A percentile compares a stretch with the other conserved stretches of the same genome.
phyloP scores from a whole-genome alignment of 2,113 vertebrate genomes.

The Canis aureus region DNA sequence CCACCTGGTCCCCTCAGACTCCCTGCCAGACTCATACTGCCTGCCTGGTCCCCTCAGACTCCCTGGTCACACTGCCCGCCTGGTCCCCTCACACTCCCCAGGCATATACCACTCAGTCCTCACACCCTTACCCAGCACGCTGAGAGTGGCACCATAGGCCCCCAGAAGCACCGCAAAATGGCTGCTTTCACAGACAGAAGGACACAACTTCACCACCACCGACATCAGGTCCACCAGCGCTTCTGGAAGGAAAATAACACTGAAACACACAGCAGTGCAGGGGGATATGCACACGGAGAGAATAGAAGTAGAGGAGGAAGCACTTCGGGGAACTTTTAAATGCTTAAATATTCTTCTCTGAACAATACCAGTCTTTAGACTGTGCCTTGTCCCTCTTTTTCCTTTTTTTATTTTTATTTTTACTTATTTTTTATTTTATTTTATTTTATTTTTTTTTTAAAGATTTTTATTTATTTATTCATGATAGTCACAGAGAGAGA shows the following conservation, averaged over 20 bases:
- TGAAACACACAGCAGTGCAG: fast-evolving
- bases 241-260: slow-evolving; percentile 86
- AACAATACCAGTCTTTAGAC: background rate
- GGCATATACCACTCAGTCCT: no score
- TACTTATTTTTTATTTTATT: no score
- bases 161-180: slow-evolving; percentile 95
- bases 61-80: background rate
- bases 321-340: fast-evolving
- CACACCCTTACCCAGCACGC: slow-evolving; percentile 89
- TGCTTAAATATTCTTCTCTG: background rate
- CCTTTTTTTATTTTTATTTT: background rate
- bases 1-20: background rate
- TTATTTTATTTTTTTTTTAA: no score
- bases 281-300: fast-evolving
- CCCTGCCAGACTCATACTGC: background rate
- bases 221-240: slow-evolving; percentile 91
- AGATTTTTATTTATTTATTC: no score
- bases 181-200: slow-evolving; percentile 90
- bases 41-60: background rate
- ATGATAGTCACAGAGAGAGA: no score
- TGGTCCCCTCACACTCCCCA: no score
- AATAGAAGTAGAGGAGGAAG: fast-evolving
- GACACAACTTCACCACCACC: slow-evolving; percentile 90
- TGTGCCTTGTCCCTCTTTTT: fast-evolving
- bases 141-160: slow-evolving; percentile 94